These are phyloP conservation scores for Melipona bicolor DNA, from an alignment of 2,888 invertebrate genomes.

Conservation along the genomic window DNA sequence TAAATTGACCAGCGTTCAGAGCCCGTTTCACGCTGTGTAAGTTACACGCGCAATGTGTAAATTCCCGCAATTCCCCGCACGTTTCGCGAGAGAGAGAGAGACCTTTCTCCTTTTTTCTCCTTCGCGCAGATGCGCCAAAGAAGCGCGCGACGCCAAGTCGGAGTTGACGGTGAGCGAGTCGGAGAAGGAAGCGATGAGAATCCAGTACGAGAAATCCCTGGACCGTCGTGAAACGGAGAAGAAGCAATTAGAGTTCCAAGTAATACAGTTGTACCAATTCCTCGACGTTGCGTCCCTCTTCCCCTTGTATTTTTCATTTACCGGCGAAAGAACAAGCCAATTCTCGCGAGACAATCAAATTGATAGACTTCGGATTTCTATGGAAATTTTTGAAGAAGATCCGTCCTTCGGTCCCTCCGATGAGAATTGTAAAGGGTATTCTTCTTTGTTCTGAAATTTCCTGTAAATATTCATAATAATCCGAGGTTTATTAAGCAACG, in stretches of 20 bases:
- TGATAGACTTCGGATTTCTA: too few relatives aligned
- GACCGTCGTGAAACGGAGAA: conserved; percentile 65
- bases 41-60: background rate
- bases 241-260: conserved; percentile 59
- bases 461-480: too few relatives aligned
- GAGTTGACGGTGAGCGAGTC: conserved; percentile 63
- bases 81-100: too few relatives aligned
- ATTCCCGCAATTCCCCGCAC: background rate
- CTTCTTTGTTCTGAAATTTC: too few relatives aligned
- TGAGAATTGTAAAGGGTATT: too few relatives aligned
- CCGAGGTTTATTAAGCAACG: too few relatives aligned
- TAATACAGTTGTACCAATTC: conserved; percentile 1
- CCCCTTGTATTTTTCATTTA: background rate
- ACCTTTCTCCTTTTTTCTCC: background rate
- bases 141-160: conserved; percentile 64
- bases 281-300: background rate
- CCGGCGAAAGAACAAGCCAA: too few relatives aligned
- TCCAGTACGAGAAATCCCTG: conserved; percentile 57
- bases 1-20: background rate
- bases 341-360: too few relatives aligned
- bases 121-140: conserved; percentile 65
- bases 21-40: background rate
- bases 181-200: conserved; percentile 66
- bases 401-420: too few relatives aligned
- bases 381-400: too few relatives aligned